Evolutionary conservation across 2,888 invertebrate species (phyloP), one percentile per base, ranked within the genome.

Genomic region (Pseudoips prasinana): DNA sequence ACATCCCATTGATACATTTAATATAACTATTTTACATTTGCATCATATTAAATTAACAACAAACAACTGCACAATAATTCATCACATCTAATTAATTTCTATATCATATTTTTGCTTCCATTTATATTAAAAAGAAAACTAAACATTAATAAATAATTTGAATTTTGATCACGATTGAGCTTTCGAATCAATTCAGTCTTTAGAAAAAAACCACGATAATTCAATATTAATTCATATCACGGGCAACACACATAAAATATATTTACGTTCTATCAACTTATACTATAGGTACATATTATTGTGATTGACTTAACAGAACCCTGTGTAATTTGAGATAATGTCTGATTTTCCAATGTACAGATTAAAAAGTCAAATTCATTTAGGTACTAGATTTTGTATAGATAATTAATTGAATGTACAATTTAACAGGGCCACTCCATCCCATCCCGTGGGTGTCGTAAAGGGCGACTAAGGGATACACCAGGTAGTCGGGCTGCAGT

Each of bases 131-230:
- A 5, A 14, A 14, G 5, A 14, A 14, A 14, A 14, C 5, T 14
- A 14, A n/a, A n/a, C n/a, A n/a, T n/a, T n/a, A n/a, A n/a, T n/a
- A n/a, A n/a, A n/a, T 14, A 14, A 3, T 14, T 2, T 14, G 14
- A 14, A 14, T 14, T 50, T 57, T 55, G 40, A 54, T 58, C 39
- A 46, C 49, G 46, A 52, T 71, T 76, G 77, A 75, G 73, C 69
- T 65, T 56, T 39, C 52, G 59, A 65, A 68, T 57, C 46, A 67
- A 65, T 65, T 79, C 79, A 80, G 80, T 78, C 75, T 75, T 71
- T 25, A 41, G 5, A 25, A 30, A 28, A 24, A 37, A n/a, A n/a
- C n/a, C 22, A 25, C 14, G 5, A 14, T 14, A 25, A 34, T 29
- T 22, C 6, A 10, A 2, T 8, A 43, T 22, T n/a, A n/a, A 18